Conservation (phyloP, 2,113 vertebrate genomes). For the human region DNA sequence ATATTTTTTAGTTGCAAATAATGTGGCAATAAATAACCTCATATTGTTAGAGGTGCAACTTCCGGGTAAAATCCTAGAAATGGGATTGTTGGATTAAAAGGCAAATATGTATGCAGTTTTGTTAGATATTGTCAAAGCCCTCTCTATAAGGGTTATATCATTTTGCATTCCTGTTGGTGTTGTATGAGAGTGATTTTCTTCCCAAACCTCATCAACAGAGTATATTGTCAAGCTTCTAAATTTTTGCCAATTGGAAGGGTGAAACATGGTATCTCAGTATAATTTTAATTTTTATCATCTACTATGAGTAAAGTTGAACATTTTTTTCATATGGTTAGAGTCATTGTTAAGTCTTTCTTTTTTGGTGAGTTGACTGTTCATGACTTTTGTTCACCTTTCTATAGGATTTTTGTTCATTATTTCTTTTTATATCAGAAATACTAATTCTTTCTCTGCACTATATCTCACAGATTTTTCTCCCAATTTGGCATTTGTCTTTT, state of each 20-base stretch:
- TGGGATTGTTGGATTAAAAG: not conserved
- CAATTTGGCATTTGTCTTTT: not conserved
- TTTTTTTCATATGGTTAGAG: not conserved
- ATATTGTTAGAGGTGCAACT: not conserved
- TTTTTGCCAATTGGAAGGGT: constrained; percentile 1
- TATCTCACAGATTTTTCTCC: not conserved
- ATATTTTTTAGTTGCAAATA: not conserved
- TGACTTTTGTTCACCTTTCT: not conserved
- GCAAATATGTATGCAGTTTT: not conserved
- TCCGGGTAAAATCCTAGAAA: not conserved
- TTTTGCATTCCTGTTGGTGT: not conserved
- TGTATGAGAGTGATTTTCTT: not conserved
- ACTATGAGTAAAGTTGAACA: constrained; percentile 6
- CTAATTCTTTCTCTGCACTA: not conserved
- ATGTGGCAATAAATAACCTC: not conserved
- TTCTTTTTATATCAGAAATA: not conserved
- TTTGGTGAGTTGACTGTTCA: not conserved
- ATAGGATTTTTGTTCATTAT: not conserved
- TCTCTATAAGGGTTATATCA: not conserved
- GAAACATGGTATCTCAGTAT: not conserved
- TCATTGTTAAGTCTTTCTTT: not conserved
- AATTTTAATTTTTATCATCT: not conserved
- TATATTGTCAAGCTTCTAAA: not conserved
- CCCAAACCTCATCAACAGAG: not conserved
- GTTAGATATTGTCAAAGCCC: not conserved